Evolutionary conservation across 2,113 vertebrate genomes (phyloP).

Genomic region (Xenopus borealis): DNA sequence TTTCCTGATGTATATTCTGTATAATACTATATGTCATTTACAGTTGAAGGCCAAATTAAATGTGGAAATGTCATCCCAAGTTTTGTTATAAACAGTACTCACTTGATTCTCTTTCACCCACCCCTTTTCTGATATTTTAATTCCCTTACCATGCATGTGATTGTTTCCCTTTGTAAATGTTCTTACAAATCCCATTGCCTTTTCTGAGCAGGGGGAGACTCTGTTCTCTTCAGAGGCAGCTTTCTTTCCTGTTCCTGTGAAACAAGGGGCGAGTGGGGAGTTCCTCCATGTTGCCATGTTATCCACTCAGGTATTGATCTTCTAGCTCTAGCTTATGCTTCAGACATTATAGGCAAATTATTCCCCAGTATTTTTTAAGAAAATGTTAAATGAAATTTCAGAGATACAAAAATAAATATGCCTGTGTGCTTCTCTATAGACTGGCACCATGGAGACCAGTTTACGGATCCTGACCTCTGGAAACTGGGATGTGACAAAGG

Average conservation of each 20-base stretch:
- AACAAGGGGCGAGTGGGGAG: constrained; percentile 74
- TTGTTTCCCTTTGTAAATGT: too few relatives aligned
- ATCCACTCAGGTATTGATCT: constrained; percentile 62
- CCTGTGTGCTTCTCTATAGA: constrained; percentile 32
- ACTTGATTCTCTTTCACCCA: too few relatives aligned
- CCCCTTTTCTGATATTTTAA: too few relatives aligned
- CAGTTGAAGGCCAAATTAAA: too few relatives aligned
- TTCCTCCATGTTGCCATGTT: constrained; percentile 71
- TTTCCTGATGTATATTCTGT: too few relatives aligned
- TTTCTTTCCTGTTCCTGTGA: constrained; percentile 70
- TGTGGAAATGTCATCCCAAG: too few relatives aligned
- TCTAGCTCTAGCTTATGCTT: background rate
- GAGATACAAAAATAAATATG: background rate
- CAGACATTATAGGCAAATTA: too few relatives aligned
- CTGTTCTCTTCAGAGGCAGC: constrained; percentile 70
- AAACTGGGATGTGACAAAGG: constrained; percentile 73
- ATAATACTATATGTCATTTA: too few relatives aligned
- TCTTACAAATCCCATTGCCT: background rate
- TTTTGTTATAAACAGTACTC: too few relatives aligned
- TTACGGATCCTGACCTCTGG: constrained; percentile 75
- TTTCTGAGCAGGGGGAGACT: constrained; percentile 60
- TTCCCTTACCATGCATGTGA: too few relatives aligned
- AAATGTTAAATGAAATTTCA: too few relatives aligned
- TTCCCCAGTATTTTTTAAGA: too few relatives aligned
- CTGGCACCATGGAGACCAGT: constrained; percentile 19